Percentiles rank a stretch among this genome's conserved stretches.
Evolutionary conservation across 2,888 invertebrate species (phyloP).

Genomic region (Ariolimax columbianus): DNA sequence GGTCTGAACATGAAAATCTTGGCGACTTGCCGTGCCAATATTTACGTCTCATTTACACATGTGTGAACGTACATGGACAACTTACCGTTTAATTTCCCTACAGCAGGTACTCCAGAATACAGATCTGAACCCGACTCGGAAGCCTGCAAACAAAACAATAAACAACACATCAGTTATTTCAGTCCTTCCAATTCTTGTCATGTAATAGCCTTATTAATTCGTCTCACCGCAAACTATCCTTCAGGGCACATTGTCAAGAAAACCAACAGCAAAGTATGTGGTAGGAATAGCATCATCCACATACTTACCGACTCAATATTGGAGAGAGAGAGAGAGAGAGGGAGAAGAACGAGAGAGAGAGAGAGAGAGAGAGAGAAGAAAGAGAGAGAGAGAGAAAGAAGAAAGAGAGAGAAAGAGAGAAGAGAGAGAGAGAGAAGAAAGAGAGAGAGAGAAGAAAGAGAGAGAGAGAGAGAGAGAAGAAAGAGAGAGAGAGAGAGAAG

Average conservation of each 20-base stretch:
- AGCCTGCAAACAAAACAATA: conserved; percentile 26
- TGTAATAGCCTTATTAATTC: too few relatives aligned
- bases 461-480: neutral
- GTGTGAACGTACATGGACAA: neutral
- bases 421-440: neutral
- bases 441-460: neutral
- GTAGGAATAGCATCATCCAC: neutral
- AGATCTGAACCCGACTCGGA: conserved; percentile 46
- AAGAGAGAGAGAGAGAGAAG: neutral
- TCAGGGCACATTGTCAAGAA: too few relatives aligned
- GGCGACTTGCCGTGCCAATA: too few relatives aligned
- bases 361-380: neutral
- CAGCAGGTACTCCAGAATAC: conserved; percentile 25
- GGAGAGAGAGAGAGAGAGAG: conserved; percentile 14
- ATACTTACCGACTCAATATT: neutral
- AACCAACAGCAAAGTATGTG: neutral
- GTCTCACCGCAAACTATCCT: too few relatives aligned
- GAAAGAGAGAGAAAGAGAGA: neutral
- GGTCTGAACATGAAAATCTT: too few relatives aligned
- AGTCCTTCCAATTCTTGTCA: too few relatives aligned
- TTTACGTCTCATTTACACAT: too few relatives aligned
- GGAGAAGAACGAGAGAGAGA: neutral
- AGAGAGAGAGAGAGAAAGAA: neutral
- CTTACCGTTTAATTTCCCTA: conserved; percentile 36
- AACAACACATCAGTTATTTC: too few relatives aligned